These are phyloP conservation scores for Rhinogobio ventralis DNA, from an alignment of 2,797 vertebrate genomes.

Conservation along the genomic window DNA sequence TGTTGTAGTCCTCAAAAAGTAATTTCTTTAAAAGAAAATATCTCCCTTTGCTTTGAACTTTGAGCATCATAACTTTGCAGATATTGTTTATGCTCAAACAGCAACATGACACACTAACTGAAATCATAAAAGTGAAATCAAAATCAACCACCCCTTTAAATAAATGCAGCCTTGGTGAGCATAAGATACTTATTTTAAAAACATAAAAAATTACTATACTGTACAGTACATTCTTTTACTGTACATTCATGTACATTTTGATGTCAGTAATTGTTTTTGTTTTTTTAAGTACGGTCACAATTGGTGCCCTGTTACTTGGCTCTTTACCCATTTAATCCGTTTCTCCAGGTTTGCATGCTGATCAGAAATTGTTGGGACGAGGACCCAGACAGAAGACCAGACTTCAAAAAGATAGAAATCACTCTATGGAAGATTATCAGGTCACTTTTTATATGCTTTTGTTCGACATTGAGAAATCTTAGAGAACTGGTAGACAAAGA, in stretches of 20 bases:
- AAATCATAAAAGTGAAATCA: too few relatives aligned
- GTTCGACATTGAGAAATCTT: not conserved
- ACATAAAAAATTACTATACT: not conserved
- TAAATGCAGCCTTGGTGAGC: not conserved
- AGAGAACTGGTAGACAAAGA: not conserved
- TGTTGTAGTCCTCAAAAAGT: too few relatives aligned
- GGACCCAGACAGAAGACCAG: constrained; percentile 92
- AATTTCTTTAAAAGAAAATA: too few relatives aligned
- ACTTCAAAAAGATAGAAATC: constrained; percentile 94
- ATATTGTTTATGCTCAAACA: too few relatives aligned
- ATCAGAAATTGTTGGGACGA: constrained; percentile 95
- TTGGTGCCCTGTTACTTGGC: not conserved
- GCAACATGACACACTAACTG: too few relatives aligned
- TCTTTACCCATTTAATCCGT: not conserved
- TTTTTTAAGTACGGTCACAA: not conserved
- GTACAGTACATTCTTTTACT: not conserved
- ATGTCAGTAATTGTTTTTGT: not conserved
- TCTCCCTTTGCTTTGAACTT: too few relatives aligned
- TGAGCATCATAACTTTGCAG: too few relatives aligned
- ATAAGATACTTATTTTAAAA: not conserved
- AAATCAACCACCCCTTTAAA: too few relatives aligned
- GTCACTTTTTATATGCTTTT: constrained; percentile 69
- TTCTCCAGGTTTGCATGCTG: constrained; percentile 83
- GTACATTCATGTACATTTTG: not conserved
- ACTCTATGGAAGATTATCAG: constrained; percentile 92